phyloP scores from a whole-genome alignment of 1,140 invertebrate species.

The Homarus americanus region DNA sequence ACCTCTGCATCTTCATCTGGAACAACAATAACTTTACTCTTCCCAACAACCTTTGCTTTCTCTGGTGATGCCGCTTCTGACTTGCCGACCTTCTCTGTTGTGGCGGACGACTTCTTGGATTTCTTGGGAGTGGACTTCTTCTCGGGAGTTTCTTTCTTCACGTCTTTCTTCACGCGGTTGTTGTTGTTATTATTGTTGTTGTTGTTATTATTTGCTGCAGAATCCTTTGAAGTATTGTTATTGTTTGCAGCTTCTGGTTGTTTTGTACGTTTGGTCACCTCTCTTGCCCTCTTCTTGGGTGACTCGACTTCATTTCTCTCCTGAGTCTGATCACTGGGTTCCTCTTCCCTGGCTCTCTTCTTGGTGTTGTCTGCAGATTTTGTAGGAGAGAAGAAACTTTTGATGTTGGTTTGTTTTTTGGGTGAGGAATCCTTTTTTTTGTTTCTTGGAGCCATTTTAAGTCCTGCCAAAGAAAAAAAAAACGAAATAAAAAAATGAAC shows the following conservation, averaged over 20 bases:
- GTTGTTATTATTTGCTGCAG: too few species aligned
- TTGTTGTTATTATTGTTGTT: conserved; percentile 32
- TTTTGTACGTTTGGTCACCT: background rate
- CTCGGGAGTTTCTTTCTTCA: background rate
- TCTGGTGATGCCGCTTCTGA: background rate
- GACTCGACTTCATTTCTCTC: background rate
- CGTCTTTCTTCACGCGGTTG: conserved; percentile 4
- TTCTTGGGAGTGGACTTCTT: conserved; percentile 6
- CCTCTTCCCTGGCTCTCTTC: conserved; percentile 18
- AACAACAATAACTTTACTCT: background rate
- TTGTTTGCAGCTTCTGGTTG: background rate
- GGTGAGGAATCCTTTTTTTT: conserved; percentile 42
- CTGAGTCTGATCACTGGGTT: background rate
- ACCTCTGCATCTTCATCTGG: background rate
- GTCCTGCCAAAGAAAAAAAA: too few species aligned
- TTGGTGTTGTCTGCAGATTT: background rate
- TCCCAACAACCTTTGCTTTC: background rate
- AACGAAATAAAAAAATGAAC: too few species aligned
- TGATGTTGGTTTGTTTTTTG: conserved; percentile 15
- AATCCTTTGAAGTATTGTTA: background rate
- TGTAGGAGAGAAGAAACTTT: background rate
- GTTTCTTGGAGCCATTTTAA: conserved; percentile 25
- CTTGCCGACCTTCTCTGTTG: background rate
- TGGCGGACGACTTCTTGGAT: too few species aligned
- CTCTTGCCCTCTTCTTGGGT: background rate